A percentile compares a stretch with the other conserved stretches of the same genome.
Conservation (phyloP, 2,113 vertebrate genomes). For the Rhagologus leucostigma region DNA sequence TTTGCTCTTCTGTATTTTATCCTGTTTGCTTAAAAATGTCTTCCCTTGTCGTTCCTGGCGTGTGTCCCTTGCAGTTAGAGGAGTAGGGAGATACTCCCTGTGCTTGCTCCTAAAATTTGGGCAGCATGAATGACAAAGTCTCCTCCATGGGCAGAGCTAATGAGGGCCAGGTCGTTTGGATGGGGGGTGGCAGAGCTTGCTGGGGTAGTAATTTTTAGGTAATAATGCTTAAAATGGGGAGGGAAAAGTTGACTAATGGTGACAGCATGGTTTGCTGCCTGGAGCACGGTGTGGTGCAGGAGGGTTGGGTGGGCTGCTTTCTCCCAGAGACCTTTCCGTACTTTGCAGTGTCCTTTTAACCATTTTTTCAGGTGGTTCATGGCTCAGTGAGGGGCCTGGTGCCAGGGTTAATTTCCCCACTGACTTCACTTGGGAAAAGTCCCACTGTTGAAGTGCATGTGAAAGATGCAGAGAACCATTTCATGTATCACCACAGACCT, state of each 20-base stretch:
- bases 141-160: not conserved
- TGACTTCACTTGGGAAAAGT: not conserved
- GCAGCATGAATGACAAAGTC: not conserved
- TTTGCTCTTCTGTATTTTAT: not conserved
- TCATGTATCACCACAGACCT: fast-evolving
- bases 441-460: fast-evolving
- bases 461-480: not conserved
- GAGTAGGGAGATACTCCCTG: not conserved
- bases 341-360: not conserved
- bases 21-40: not conserved
- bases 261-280: not conserved
- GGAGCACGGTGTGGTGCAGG: not conserved
- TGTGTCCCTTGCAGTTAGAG: fast-evolving
- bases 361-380: not conserved
- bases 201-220: not conserved
- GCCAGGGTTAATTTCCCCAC: not conserved
- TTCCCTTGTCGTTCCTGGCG: not conserved
- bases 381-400: not conserved
- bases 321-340: not conserved
- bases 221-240: not conserved
- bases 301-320: not conserved
- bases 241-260: not conserved
- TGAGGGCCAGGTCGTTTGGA: not conserved
- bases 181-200: not conserved
- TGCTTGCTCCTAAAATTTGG: not conserved